Evolutionary conservation across 2,888 invertebrate genomes (phyloP).

Genomic region (Drosophila anomelani): DNA sequence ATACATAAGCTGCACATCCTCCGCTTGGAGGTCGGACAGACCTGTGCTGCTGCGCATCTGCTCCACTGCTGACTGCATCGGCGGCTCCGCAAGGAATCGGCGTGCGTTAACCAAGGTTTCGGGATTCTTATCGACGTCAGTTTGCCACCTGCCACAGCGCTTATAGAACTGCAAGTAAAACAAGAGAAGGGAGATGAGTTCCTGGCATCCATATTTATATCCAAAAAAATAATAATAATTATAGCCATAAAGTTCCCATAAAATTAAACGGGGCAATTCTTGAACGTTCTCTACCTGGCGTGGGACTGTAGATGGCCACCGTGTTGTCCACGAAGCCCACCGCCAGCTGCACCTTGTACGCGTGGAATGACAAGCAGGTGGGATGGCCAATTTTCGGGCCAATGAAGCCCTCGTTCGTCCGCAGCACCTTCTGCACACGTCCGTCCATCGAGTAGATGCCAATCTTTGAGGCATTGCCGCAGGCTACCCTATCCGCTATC

Average conservation of each 20-base stretch:
- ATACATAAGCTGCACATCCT: slow-evolving; percentile 88
- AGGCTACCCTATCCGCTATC: slow-evolving; percentile 92
- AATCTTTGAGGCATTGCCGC: slow-evolving; percentile 93
- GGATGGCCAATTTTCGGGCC: slow-evolving; percentile 94
- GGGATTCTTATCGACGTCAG: slow-evolving; percentile 89
- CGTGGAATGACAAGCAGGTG: slow-evolving; percentile 95
- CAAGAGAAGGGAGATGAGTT: not conserved
- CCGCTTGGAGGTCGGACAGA: slow-evolving; percentile 86
- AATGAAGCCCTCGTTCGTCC: slow-evolving; percentile 96
- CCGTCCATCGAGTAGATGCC: slow-evolving; percentile 91
- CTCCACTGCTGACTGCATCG: slow-evolving; percentile 86
- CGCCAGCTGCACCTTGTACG: slow-evolving; percentile 92
- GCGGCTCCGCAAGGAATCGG: slow-evolving; percentile 86
- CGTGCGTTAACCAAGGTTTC: slow-evolving; percentile 86
- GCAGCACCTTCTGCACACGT: slow-evolving; percentile 90
- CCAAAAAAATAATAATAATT: too few relatives aligned
- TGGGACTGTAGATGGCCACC: slow-evolving; percentile 90
- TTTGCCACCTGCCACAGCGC: slow-evolving; percentile 89
- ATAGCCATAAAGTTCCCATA: not conserved
- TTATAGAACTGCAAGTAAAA: slow-evolving; percentile 90
- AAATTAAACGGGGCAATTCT: not conserved
- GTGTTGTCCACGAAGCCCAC: slow-evolving; percentile 94
- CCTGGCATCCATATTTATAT: not conserved
- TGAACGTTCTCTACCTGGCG: slow-evolving; percentile 76
- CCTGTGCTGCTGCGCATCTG: slow-evolving; percentile 87